Evolutionary conservation across 2,797 vertebrate species (phyloP).

Genomic region (Galago senegalensis): DNA sequence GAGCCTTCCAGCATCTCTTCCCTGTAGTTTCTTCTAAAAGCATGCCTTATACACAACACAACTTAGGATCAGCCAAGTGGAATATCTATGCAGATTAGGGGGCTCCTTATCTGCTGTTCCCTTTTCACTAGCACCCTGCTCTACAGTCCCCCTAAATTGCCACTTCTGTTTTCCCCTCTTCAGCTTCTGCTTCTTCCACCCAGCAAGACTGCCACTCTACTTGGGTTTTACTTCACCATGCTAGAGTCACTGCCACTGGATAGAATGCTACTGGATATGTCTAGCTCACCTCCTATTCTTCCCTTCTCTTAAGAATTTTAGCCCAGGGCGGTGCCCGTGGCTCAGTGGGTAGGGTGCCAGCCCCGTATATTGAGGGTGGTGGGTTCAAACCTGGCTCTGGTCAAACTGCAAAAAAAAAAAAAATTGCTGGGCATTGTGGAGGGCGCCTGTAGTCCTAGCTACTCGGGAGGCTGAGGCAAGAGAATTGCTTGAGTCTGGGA

Average conservation of each 20-base stretch:
- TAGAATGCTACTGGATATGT: not conserved
- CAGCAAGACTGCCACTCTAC: not conserved
- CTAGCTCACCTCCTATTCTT: not conserved
- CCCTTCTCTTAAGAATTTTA: not conserved
- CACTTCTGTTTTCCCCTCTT: not conserved
- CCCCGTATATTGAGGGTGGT: no score
- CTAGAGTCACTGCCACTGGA: not conserved
- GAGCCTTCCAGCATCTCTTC: not conserved
- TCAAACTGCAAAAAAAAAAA: no score
- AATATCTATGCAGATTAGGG: not conserved
- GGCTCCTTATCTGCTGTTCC: not conserved
- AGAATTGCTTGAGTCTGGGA: no score
- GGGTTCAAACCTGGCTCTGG: no score
- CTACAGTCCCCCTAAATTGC: not conserved
- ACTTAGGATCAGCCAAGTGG: not conserved
- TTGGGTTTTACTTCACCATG: not conserved
- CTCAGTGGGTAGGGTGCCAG: no score
- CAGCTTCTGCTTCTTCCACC: not conserved
- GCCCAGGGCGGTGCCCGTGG: no score
- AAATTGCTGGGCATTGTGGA: no score
- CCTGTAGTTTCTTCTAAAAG: not conserved
- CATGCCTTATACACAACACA: not conserved
- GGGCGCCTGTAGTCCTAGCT: no score
- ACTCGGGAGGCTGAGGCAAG: no score
- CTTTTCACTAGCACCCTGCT: not conserved